Evolutionary conservation across 37 sponge, comb jelly and placozoan species (phyloP), one percentile per base, ranked within the genome.

Genomic region (Halichondria panicea): DNA sequence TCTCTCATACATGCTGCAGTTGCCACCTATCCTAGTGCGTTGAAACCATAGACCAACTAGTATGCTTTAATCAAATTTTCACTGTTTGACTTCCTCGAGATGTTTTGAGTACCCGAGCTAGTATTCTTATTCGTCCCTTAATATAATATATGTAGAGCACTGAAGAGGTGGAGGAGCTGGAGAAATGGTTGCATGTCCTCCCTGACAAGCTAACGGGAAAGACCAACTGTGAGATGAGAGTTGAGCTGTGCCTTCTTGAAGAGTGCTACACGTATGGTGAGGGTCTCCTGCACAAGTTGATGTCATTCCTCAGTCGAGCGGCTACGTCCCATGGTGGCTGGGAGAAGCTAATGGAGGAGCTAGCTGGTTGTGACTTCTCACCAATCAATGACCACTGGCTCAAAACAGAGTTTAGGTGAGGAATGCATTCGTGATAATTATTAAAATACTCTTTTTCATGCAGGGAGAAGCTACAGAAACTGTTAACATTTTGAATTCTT

Each of bases 161-260:
- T 46, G 56, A 71, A 19, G 62, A 89, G 58, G 59, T 70, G 12
- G 74, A 55, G 19, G 43, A 55, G 22, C 61, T 24, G 33, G 22
- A 73, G 53, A 19, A 69, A 34, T 79, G 72, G 75, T 18, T 89
- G 0, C 90, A 89, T 66, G n/a, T 70, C 33, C 77, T 89, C 6
- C 74, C 81, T 11, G 90, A 89, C 52, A 56, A 46, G 32, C 72
- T 89, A 7, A 89, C 90, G 1, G 76, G 56, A 1, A 89, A 89
- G 70, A 89, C 90, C 37, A 89, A 75, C 71, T 76, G 70, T 76
- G 90, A 89, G 39, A 42, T 80, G 64, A 71, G 83, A 24, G 11
- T 88, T 27, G 82, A 88, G 61, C 22, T 77, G 35, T 28, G 33
- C 4, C 39, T 88, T 27, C 22, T 76, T 13, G 0, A 44, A 18